Evolutionary conservation across 2,888 invertebrate species (phyloP), one percentile per base, ranked within the genome.

Genomic region (Watsonalla cultraria): DNA sequence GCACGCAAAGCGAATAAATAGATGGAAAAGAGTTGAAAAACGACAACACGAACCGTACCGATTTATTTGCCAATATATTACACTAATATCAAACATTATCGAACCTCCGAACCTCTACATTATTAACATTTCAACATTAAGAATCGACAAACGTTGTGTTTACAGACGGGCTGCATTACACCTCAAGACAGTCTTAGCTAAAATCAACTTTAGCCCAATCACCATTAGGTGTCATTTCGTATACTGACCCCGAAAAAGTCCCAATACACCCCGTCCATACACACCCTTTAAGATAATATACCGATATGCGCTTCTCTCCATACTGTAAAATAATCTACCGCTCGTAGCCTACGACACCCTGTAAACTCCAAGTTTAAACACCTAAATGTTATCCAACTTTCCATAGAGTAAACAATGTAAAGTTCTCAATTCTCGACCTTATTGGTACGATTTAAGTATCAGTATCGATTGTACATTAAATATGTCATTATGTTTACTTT

Each of bases 341-440:
- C 53, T 64, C 59, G 57, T 62, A 60, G 63, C 57, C 70, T 78
- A 78, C 71, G 53, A 71, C 72, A 83, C 82, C 83, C 84, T 84
- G 83, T 80, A 65, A 66, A 65, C 62, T 78, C 78, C 79, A 62
- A 68, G 64, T 60, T 60, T 63, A 58, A 42, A 42, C 42, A 42
- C 42, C 42, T 42, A 42, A 5, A 42, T 42, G 42, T 55, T 56
- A 55, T 58, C 59, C 42, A 42, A 11, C 42, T 11, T 42, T 42
- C 42, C 11, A 11, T 42, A 11, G 42, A 42, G 60, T 56, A 61
- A 57, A 62, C 60, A 64, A 24, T 24, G 24, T 24, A 24, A 24
- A 2, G 24, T 24, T 24, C 24, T 24, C 24, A 24, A 24, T 24
- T 24, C 24, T 24, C 24, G 24, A 1, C 24, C 24, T 24, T 24